Evolutionary conservation across 2,113 vertebrate species (phyloP).

Genomic region (Phyllostomus discolor): DNA sequence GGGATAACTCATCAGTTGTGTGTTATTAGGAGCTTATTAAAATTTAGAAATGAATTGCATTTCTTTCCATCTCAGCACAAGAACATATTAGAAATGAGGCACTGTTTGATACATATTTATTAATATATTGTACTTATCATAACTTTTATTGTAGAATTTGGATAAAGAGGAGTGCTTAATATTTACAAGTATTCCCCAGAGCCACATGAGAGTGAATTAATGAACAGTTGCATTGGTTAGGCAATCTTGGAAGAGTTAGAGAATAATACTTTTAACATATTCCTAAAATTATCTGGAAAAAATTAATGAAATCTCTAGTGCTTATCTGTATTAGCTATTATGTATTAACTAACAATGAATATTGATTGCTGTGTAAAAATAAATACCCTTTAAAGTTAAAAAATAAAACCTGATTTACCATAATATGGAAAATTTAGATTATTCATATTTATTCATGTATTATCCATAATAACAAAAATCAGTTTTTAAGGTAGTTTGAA

Average conservation of each 20-base stretch:
- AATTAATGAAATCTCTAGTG: background rate
- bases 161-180: background rate
- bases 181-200: background rate
- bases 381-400: background rate
- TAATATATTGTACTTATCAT: background rate
- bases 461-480: background rate
- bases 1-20: background rate
- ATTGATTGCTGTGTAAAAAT: background rate
- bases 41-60: background rate
- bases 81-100: background rate
- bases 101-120: background rate
- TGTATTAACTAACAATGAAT: background rate
- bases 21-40: background rate
- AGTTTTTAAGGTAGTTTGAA: conserved; percentile 11
- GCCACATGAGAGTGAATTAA: background rate
- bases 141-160: background rate
- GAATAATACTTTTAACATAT: background rate
- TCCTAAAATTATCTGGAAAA: background rate
- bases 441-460: background rate
- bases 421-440: background rate
- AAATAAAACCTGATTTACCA: background rate
- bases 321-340: background rate
- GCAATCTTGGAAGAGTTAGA: background rate
- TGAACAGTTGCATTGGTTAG: background rate
- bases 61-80: background rate